Conservation (phyloP, 2,888 invertebrate species). For the Eubasilissa splendida region DNA sequence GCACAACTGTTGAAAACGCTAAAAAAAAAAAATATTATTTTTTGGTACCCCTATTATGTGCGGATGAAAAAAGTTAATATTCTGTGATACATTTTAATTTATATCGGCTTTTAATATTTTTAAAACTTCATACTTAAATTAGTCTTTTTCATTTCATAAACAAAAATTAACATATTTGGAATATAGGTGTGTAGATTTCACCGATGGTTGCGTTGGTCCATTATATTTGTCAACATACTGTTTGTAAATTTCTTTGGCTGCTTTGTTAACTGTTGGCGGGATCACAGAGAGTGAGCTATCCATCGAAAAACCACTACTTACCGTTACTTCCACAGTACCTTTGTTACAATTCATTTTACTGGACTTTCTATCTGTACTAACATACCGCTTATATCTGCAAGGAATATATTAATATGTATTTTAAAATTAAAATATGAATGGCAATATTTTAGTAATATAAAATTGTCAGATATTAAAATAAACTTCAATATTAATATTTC, state of each 20-base stretch:
- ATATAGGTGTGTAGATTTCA: slow-evolving; percentile 69
- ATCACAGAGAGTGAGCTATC: slow-evolving; percentile 77
- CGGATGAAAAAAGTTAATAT: too few species aligned
- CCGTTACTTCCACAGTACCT: slow-evolving; percentile 71
- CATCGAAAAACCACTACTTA: slow-evolving; percentile 76
- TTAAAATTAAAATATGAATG: not conserved
- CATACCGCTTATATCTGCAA: slow-evolving; percentile 74
- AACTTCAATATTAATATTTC: too few species aligned
- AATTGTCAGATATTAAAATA: too few species aligned
- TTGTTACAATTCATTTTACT: slow-evolving; percentile 71
- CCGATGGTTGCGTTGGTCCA: slow-evolving; percentile 70
- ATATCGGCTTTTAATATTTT: too few species aligned
- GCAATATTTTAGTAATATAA: not conserved
- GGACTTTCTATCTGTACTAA: slow-evolving; percentile 77
- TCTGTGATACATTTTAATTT: too few species aligned
- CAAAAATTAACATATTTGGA: slow-evolving; percentile 64
- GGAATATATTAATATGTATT: not conserved
- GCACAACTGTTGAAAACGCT: too few species aligned
- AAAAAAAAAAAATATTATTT: too few species aligned
- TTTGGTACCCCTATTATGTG: too few species aligned
- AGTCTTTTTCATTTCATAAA: not conserved
- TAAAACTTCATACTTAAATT: too few species aligned
- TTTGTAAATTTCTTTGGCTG: slow-evolving; percentile 79
- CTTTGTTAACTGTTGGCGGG: slow-evolving; percentile 77
- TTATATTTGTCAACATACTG: slow-evolving; percentile 76